These are phyloP conservation scores for Drosophila robusta DNA, from an alignment of 2,888 invertebrate species.

Conservation along the genomic window DNA sequence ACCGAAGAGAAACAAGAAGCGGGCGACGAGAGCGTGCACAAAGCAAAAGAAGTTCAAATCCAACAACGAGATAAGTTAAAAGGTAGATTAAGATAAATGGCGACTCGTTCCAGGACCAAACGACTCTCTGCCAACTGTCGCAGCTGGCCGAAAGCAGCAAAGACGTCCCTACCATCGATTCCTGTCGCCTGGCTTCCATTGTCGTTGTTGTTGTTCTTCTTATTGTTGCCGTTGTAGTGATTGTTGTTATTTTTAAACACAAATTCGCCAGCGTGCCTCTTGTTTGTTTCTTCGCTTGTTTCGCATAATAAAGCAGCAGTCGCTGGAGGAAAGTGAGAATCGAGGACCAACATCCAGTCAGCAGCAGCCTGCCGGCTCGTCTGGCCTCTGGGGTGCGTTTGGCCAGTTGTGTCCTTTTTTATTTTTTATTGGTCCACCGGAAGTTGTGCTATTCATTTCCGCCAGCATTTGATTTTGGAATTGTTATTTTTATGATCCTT, in stretches of 20 bases:
- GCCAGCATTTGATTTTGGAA: constrained; percentile 73
- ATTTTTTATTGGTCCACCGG: constrained; percentile 76
- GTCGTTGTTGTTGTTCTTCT: neutral
- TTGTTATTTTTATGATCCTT: constrained; percentile 66
- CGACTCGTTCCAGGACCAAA: constrained; percentile 60
- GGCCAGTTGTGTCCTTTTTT: constrained; percentile 75
- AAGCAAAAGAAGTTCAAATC: constrained; percentile 61
- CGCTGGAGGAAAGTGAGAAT: constrained; percentile 37
- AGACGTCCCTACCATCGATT: constrained; percentile 18
- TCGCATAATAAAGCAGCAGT: constrained; percentile 78
- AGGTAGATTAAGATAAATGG: constrained; percentile 83
- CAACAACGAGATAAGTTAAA: constrained; percentile 80
- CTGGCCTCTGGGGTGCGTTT: constrained; percentile 70
- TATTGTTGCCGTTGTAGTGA: constrained; percentile 26
- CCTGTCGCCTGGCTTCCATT: constrained; percentile 10
- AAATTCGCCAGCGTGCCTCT: constrained; percentile 69
- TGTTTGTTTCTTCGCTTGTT: constrained; percentile 74
- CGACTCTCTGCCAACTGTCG: constrained; percentile 45
- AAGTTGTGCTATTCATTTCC: constrained; percentile 74
- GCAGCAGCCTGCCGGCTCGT: constrained; percentile 9
- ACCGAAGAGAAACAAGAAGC: constrained; percentile 2
- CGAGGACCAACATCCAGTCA: constrained; percentile 12
- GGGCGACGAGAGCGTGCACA: neutral
- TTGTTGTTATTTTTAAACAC: constrained; percentile 74
- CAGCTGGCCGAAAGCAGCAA: constrained; percentile 19